Base-by-base conservation (phyloP, 2,888 invertebrate genomes). In the Heliconius sara region DNA sequence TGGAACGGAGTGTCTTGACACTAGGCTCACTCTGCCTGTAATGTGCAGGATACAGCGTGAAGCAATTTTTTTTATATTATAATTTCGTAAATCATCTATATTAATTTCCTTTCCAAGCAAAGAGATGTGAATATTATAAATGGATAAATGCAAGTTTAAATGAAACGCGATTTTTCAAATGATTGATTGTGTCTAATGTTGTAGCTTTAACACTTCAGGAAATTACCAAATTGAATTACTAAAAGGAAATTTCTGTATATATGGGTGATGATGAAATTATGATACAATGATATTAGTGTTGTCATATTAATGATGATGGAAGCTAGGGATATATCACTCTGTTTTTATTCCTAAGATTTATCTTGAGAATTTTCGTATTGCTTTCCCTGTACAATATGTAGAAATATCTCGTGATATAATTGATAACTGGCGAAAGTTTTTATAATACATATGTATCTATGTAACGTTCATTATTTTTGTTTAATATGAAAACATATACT, bases 131-230 rank as follows among this genome's bases (percentile, higher is more conserved):
- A 25, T 74, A 65, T 43, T 25, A 43, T 75, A 27, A 75, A 75
- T 43, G 63, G 65, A 75, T 75, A 27, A 57, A 30, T 66, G 34
- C n/a, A 19, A 65, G 25, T 77, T 74, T 43, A 70, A 74, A 27
- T 16, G 76, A 80, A 80, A 71, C 77, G 83, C 73, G 79, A 78
- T 80, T 85, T 83, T 83, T 82, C 84, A 83, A 78, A 89, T 90
- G 91, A 90, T 90, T 88, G 89, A 91, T 91, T 84, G 83, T 80
- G 76, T 82, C 82, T 89, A 90, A 90, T 89, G 88, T 86, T 80
- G 85, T 86, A 84, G 85, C 85, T 70, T 85, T 81, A 83, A 81
- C 82, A 81, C 80, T 80, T 65, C 47, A 65, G 67, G 43, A 78
- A 76, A 73, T 80, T 80, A 78, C 68, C 34, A 78, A 79, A 82